These are phyloP conservation scores for Onychorhynchus coronatus DNA, from an alignment of 2,113 vertebrate species.

Conservation along the genomic window DNA sequence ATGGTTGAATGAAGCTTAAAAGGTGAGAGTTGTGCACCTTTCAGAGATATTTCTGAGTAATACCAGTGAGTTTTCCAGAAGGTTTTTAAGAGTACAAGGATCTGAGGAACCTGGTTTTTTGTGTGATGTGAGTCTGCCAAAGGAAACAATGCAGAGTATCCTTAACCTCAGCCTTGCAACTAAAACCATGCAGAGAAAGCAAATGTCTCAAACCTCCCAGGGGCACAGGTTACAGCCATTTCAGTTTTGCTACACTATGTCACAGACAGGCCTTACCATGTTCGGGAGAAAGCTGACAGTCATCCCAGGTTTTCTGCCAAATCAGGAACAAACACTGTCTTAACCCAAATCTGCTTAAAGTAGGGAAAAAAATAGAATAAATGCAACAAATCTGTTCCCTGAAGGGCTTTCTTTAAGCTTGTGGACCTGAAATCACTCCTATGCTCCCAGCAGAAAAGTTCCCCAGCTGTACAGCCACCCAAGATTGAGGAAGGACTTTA, in stretches of 20 bases:
- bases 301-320: not conserved
- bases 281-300: not conserved
- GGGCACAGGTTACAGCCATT: not conserved
- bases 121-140: not conserved
- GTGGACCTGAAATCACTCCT: not conserved
- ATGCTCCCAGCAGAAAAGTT: not conserved
- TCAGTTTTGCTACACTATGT: not conserved
- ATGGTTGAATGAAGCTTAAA: not conserved
- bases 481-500: not conserved
- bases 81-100: not conserved
- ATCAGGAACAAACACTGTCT: not conserved
- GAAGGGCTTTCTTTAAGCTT: not conserved
- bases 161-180: not conserved
- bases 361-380: not conserved
- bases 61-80: not conserved
- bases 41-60: not conserved
- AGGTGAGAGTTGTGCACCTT: not conserved
- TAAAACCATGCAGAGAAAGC: not conserved
- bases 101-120: not conserved
- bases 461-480: not conserved
- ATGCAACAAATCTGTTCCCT: not conserved
- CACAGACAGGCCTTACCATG: not conserved
- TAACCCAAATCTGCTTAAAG: not conserved
- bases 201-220: not conserved
- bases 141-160: not conserved